Conservation (phyloP, 1,140 invertebrate species). For the Melipona quadrifasciata region DNA sequence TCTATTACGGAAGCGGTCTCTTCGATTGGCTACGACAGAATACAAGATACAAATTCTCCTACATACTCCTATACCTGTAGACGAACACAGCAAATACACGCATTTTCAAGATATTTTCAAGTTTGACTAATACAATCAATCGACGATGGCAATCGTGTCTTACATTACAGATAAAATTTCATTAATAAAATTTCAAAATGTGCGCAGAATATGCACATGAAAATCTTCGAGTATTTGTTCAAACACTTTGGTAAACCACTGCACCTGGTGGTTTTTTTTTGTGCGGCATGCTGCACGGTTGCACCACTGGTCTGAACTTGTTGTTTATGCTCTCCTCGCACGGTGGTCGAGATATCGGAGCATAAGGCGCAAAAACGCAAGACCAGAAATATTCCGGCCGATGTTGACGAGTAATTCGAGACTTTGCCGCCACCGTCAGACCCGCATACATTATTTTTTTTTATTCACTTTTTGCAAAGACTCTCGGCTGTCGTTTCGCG, state of each 20-base stretch:
- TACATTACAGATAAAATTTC: too few species aligned
- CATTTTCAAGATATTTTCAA: too few species aligned
- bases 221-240: not conserved
- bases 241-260: not conserved
- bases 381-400: not conserved
- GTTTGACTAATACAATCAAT: too few species aligned
- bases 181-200: too few species aligned
- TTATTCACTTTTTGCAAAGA: not conserved
- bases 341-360: not conserved
- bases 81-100: too few species aligned
- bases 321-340: not conserved
- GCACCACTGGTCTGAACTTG: not conserved
- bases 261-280: not conserved
- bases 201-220: too few species aligned
- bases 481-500: not conserved
- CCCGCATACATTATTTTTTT: not conserved
- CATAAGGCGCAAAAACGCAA: not conserved
- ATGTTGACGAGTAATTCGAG: not conserved
- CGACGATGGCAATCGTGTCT: too few species aligned
- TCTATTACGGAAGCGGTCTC: not conserved
- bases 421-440: not conserved
- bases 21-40: not conserved
- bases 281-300: too few species aligned
- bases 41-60: not conserved
- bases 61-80: not conserved